These are phyloP conservation scores for Pelagia noctiluca DNA, from an alignment of 30 jellyfish, hydroid and myxozoan genomes.

Conservation along the genomic window DNA sequence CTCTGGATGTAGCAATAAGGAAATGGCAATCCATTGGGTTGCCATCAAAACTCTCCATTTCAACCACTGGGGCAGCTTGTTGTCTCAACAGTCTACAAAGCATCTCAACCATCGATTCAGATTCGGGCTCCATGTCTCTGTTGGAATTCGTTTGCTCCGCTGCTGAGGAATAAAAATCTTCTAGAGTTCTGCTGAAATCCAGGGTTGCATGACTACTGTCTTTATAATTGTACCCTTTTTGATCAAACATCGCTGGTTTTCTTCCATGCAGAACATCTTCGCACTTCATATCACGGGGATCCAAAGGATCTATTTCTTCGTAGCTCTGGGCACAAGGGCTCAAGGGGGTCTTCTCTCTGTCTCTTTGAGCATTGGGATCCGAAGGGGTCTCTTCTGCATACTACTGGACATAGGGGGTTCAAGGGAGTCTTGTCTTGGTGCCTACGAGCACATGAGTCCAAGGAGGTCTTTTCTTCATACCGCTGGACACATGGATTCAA, in stretches of 20 bases:
- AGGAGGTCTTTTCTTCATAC: neutral
- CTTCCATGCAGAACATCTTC: neutral
- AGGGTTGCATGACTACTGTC: neutral
- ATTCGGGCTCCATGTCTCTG: neutral
- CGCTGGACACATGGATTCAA: neutral
- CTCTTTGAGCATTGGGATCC: neutral
- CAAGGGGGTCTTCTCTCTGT: neutral
- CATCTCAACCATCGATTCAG: conserved; percentile 1
- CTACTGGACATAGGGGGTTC: neutral
- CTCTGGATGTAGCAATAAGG: conserved; percentile 31
- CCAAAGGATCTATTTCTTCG: neutral
- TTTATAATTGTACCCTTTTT: neutral
- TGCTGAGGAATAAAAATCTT: neutral
- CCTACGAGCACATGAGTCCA: neutral
- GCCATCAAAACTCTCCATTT: conserved; percentile 50
- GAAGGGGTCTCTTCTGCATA: neutral
- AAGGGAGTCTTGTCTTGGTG: neutral
- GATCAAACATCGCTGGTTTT: neutral
- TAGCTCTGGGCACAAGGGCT: neutral
- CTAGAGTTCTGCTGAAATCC: neutral
- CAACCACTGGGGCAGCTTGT: conserved; percentile 54
- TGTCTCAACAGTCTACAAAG: conserved; percentile 9
- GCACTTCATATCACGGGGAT: neutral
- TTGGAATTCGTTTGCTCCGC: neutral
- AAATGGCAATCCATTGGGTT: conserved; percentile 45